Conservation (phyloP, 2,888 invertebrate species). For the Cerastis leucographa region DNA sequence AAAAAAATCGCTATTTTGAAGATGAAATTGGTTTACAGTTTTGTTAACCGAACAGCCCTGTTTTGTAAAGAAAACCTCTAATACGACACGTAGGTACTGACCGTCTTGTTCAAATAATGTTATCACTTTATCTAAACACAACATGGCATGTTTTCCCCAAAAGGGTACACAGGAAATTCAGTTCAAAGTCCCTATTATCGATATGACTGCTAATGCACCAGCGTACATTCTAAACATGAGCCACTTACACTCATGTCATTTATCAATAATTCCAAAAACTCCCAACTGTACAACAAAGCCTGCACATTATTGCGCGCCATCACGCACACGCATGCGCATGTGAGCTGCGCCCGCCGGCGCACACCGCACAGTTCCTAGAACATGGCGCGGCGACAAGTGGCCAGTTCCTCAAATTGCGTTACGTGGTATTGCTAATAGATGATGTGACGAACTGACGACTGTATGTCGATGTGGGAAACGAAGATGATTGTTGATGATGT, state of each 20-base stretch:
- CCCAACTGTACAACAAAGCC: conserved; percentile 39
- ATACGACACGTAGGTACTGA: neutral
- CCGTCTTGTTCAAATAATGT: neutral
- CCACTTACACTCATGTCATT: conserved; percentile 12
- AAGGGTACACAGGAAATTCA: neutral
- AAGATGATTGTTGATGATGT: neutral
- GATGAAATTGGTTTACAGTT: neutral
- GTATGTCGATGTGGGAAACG: conserved; percentile 34
- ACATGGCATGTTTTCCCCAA: neutral
- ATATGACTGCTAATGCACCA: neutral
- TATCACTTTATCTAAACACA: neutral
- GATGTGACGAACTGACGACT: conserved; percentile 28
- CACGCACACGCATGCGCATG: conserved; percentile 55
- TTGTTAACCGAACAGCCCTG: neutral
- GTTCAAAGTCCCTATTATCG: neutral
- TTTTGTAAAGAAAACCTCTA: neutral
- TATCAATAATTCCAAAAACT: conserved; percentile 43
- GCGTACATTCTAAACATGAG: conserved; percentile 9
- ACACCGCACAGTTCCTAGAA: conserved; percentile 66
- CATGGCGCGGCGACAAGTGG: conserved; percentile 46
- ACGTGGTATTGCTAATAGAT: conserved; percentile 51
- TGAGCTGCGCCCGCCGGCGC: conserved; percentile 56
- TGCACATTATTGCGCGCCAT: conserved; percentile 59
- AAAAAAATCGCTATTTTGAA: neutral
- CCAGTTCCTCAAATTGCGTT: conserved; percentile 61